Conservation (phyloP, 2,888 invertebrate genomes). For the Hedychridium roseum region DNA sequence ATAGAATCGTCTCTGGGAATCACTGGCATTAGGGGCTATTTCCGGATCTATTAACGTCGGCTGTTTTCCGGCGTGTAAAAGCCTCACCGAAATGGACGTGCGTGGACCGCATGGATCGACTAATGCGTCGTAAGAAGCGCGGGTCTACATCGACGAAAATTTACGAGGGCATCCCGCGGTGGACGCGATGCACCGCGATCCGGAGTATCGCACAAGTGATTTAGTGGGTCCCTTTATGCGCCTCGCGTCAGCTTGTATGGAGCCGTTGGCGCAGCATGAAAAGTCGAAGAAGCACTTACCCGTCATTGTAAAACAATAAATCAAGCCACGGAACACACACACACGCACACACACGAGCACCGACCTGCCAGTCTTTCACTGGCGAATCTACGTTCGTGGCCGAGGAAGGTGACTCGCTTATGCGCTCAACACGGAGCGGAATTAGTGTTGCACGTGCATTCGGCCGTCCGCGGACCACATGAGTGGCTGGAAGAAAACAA, state of each 20-base stretch:
- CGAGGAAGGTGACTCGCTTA: no score
- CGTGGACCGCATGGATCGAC: no score
- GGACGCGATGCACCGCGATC: no score
- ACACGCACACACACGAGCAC: slow-evolving; percentile 1
- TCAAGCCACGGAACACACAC: slow-evolving; percentile 23
- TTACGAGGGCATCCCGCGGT: not conserved
- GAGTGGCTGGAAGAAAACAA: slow-evolving; percentile 1
- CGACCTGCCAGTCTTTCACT: no score
- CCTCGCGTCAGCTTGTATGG: slow-evolving; percentile 9
- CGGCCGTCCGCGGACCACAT: slow-evolving; percentile 2
- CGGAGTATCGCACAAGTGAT: slow-evolving; percentile 31
- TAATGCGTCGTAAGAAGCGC: no score
- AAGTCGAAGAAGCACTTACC: slow-evolving; percentile 38
- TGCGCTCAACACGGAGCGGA: slow-evolving; percentile 28
- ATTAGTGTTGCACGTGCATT: slow-evolving; percentile 28
- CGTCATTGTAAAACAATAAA: slow-evolving; percentile 43
- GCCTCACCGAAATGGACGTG: no score
- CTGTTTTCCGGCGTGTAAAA: no score
- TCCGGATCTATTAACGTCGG: no score
- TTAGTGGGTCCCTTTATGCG: slow-evolving; percentile 27
- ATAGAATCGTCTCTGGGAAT: no score
- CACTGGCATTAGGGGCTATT: no score
- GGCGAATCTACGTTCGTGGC: no score
- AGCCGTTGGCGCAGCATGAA: slow-evolving; percentile 17
- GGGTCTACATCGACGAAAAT: not conserved